phyloP scores from a whole-genome alignment of 2,888 invertebrate species.

The Scrobipalpa costella region DNA sequence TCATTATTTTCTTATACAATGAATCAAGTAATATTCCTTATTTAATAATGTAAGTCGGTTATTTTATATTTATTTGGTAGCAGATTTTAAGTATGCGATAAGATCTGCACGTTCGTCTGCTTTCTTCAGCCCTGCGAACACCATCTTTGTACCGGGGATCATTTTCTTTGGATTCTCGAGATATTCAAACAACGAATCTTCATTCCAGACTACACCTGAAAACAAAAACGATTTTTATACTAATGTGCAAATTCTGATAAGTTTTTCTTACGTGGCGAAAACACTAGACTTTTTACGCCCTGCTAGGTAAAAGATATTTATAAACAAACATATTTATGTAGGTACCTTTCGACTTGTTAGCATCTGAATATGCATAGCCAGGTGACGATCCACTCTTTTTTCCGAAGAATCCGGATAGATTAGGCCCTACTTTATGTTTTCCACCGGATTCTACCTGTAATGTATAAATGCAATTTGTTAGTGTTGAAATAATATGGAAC shows the following conservation, averaged over 20 bases:
- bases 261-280: too few relatives aligned
- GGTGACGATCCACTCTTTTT: constrained; percentile 97
- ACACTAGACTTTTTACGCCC: background rate
- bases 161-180: constrained; percentile 99
- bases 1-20: too few relatives aligned
- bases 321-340: background rate
- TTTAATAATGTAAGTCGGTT: background rate
- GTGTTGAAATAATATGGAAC: too few relatives aligned
- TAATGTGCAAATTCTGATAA: too few relatives aligned
- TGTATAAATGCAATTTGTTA: constrained; percentile 10
- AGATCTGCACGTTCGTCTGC: constrained; percentile 95
- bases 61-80: constrained; percentile 5
- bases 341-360: constrained; percentile 96
- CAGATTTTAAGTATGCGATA: constrained; percentile 94
- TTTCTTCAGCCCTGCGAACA: constrained; percentile 99
- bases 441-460: constrained; percentile 91
- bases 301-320: too few relatives aligned
- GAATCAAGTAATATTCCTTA: background rate
- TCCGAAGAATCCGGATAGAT: constrained; percentile 94
- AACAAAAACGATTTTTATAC: too few relatives aligned
- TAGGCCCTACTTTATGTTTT: constrained; percentile 99
- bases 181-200: constrained; percentile 96
- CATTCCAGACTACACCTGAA: constrained; percentile 95
- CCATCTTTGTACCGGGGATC: constrained; percentile 99
- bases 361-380: constrained; percentile 96